A percentile compares a stretch with the other conserved stretches of the same genome.
Conservation (phyloP, 2,888 invertebrate species). For the Rhingia rostrata region DNA sequence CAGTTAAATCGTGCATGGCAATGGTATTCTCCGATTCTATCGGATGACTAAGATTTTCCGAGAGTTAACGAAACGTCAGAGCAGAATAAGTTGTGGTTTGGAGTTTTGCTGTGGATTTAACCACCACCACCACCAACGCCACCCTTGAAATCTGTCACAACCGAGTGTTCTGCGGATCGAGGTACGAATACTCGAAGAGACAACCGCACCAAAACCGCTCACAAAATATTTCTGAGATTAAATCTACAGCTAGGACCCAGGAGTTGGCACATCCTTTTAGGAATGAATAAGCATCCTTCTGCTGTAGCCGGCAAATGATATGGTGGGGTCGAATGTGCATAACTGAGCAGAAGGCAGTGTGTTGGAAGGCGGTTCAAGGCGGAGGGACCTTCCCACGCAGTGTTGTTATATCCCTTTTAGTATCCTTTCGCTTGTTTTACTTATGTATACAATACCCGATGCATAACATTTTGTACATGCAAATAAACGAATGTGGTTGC, state of each 20-base stretch:
- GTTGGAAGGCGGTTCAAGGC: too few species aligned
- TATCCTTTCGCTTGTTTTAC: too few species aligned
- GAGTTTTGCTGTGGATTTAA: conserved; percentile 16
- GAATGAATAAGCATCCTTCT: conserved; percentile 3
- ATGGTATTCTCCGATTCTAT: conserved; percentile 9
- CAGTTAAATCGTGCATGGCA: conserved; percentile 56
- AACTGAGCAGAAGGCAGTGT: too few species aligned
- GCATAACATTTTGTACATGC: too few species aligned
- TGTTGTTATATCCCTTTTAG: too few species aligned
- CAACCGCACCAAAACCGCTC: not conserved
- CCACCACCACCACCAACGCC: not conserved
- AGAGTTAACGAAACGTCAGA: conserved; percentile 53
- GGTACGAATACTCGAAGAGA: not conserved
- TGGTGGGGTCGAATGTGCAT: too few species aligned
- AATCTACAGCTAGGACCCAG: conserved; percentile 30
- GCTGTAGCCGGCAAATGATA: conserved; percentile 1
- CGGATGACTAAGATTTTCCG: conserved; percentile 25
- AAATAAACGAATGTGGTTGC: too few species aligned
- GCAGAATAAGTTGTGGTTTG: conserved; percentile 53
- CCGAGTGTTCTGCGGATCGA: not conserved
- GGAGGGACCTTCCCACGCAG: too few species aligned
- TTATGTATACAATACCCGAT: too few species aligned
- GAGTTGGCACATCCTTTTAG: not conserved
- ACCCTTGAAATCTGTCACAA: not conserved
- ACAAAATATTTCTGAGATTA: conserved; percentile 50